These are phyloP conservation scores for Oxyruncus cristatus DNA, from an alignment of 2,113 vertebrate genomes.

Conservation along the genomic window DNA sequence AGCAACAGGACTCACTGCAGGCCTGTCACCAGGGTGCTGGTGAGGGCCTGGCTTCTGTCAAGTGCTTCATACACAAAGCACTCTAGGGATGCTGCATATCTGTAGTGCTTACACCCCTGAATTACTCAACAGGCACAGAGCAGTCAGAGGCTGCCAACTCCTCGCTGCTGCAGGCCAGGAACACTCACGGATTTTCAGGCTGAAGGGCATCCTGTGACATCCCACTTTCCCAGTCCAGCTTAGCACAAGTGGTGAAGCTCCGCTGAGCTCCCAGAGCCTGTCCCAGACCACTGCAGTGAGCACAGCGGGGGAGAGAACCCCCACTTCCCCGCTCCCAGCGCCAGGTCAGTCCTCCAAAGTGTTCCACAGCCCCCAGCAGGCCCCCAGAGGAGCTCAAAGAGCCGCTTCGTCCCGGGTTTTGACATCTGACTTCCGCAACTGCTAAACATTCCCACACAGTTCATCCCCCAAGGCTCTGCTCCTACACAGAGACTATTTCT, in stretches of 20 bases:
- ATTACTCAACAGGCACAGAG: background rate
- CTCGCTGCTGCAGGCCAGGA: background rate
- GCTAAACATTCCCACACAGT: background rate
- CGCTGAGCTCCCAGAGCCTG: background rate
- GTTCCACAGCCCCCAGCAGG: background rate
- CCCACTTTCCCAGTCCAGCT: background rate
- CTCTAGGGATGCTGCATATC: background rate
- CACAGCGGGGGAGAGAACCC: background rate
- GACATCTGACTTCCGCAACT: background rate
- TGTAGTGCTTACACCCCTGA: background rate
- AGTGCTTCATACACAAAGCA: background rate
- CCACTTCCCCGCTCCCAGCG: background rate
- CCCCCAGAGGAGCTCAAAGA: background rate
- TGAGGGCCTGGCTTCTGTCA: background rate
- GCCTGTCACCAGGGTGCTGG: too few species aligned
- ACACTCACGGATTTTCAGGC: background rate
- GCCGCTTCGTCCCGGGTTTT: background rate
- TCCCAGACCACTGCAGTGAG: background rate
- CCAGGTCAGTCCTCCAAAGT: background rate
- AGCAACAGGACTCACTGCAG: accelerated
- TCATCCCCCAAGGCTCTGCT: background rate
- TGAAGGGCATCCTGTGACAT: background rate
- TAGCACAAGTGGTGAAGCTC: background rate
- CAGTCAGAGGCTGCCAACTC: background rate
- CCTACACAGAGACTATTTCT: background rate